phyloP scores from a whole-genome alignment of 92 coral and sea anemone genomes.

The Hydrozoanthus gracilis region DNA sequence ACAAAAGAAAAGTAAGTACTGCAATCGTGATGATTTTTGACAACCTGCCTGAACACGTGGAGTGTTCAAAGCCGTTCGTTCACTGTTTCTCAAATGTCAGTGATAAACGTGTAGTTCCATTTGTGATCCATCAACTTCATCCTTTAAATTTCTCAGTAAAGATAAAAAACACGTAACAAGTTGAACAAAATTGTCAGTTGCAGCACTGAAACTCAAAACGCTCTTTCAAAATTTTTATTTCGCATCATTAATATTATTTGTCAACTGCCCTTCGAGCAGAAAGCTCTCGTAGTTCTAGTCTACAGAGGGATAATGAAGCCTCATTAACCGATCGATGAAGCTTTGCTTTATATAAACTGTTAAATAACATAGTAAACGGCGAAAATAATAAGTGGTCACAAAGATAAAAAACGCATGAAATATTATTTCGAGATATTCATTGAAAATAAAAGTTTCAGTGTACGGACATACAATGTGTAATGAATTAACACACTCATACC shows the following conservation, averaged over 20 bases:
- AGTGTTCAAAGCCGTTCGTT: background rate
- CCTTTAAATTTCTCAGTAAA: too few relatives aligned
- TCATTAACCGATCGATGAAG: too few relatives aligned
- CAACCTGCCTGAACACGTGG: background rate
- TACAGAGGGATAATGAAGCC: conserved; percentile 6
- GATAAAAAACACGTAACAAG: conserved; percentile 18
- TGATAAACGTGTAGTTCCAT: background rate
- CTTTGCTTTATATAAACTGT: conserved; percentile 1
- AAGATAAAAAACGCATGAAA: conserved; percentile 24
- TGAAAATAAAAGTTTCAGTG: too few relatives aligned
- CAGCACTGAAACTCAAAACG: conserved; percentile 3
- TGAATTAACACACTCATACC: too few relatives aligned
- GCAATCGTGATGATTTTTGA: background rate
- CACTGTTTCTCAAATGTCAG: conserved; percentile 15
- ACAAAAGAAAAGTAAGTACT: background rate
- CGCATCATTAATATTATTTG: conserved; percentile 21
- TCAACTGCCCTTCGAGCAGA: too few relatives aligned
- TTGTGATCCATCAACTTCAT: conserved; percentile 13
- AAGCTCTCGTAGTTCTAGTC: conserved; percentile 21
- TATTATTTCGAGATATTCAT: too few relatives aligned
- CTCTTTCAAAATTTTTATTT: background rate
- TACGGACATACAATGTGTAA: too few relatives aligned
- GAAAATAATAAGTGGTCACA: too few relatives aligned
- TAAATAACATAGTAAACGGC: conserved; percentile 10
- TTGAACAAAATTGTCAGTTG: conserved; percentile 7